Evolutionary conservation across 2,113 vertebrate genomes (phyloP).

Genomic region (Sterrhoptilus dennistouni): DNA sequence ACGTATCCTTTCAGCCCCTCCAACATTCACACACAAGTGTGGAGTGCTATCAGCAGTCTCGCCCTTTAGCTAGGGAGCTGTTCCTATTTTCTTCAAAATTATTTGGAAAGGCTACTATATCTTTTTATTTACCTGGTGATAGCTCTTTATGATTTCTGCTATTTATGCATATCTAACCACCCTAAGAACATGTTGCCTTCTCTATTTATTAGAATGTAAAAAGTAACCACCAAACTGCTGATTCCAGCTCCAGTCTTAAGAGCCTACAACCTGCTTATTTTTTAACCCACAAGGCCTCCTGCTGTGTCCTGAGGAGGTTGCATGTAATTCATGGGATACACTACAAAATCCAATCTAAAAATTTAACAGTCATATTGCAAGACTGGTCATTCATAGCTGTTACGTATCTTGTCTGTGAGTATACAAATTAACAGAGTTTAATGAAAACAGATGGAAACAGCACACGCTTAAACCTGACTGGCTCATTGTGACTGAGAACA

Average conservation of each 20-base stretch:
- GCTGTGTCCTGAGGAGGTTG: background rate
- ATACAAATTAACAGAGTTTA: background rate
- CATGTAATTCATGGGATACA: background rate
- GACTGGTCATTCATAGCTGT: background rate
- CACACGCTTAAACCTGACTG: background rate
- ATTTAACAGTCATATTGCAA: background rate
- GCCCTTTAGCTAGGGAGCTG: background rate
- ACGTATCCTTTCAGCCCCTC: background rate
- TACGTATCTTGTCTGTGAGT: background rate
- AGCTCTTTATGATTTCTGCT: background rate
- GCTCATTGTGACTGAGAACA: background rate
- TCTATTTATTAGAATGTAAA: background rate
- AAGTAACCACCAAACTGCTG: background rate
- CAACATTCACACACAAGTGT: background rate
- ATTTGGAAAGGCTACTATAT: background rate
- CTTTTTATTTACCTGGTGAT: background rate
- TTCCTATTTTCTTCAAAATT: background rate
- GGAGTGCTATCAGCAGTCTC: background rate
- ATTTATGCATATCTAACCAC: background rate
- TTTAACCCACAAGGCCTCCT: background rate
- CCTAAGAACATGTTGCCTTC: background rate
- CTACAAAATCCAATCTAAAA: background rate
- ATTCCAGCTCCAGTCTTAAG: background rate
- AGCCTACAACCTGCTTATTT: background rate
- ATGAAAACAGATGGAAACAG: background rate